A percentile compares a stretch with the other conserved stretches of the same genome.
These are phyloP conservation scores for Drosophila borealis DNA, from an alignment of 2,888 invertebrate genomes.

Conservation along the genomic window DNA sequence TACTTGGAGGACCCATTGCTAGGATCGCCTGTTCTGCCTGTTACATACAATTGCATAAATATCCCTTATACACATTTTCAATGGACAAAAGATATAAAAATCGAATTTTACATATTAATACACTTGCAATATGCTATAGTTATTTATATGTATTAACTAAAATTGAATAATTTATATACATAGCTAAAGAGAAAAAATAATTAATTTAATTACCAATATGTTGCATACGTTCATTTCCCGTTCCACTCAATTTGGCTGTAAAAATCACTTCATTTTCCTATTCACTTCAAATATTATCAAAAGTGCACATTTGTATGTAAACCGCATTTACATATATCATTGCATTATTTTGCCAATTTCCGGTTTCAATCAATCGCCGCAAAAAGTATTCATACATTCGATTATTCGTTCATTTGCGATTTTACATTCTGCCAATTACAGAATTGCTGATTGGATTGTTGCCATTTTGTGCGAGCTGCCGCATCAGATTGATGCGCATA, in stretches of 20 bases:
- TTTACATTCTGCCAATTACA: slow-evolving; percentile 73
- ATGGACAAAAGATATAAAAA: no score
- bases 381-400: slow-evolving; percentile 70
- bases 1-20: no score
- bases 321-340: slow-evolving; percentile 32
- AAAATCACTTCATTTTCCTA: background rate
- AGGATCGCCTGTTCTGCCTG: no score
- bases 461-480: slow-evolving; percentile 35
- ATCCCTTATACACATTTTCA: no score
- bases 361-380: slow-evolving; percentile 67
- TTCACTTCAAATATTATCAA: background rate
- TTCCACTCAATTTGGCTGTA: slow-evolving; percentile 7
- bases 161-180: slow-evolving; percentile 6
- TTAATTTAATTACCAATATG: slow-evolving; percentile 22
- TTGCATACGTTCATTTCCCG: slow-evolving; percentile 9
- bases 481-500: slow-evolving; percentile 23
- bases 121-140: no score
- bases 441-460: slow-evolving; percentile 75
- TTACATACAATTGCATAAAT: no score
- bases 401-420: slow-evolving; percentile 58
- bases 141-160: slow-evolving; percentile 1
- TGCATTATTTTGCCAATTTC: slow-evolving; percentile 59
- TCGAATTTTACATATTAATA: no score
- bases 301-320: background rate
- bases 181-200: background rate